Base-by-base conservation (phyloP, 1,140 invertebrate genomes). In the Drosophila nikananu region DNA sequence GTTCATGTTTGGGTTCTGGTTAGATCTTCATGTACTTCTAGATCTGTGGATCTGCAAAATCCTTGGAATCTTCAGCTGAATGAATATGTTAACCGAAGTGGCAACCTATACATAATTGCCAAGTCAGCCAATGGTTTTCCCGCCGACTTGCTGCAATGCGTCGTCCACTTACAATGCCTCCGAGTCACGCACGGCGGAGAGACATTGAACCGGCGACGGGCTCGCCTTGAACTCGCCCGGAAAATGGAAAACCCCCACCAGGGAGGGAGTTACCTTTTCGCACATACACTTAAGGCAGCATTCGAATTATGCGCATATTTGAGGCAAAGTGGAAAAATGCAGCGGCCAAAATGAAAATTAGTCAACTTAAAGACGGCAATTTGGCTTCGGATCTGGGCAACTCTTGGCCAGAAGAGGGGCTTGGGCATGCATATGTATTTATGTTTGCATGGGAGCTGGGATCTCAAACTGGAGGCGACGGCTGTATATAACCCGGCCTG, bases 281-380 rank as follows among this genome's bases (percentile, higher is more conserved):
- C 83, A 86, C 82, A 86, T 86, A 82, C 66, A 48, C 49, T 55
- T 37, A 41, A 57, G 70, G 39, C 74, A 55, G 62, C 48, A 32
- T 39, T 67, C 52, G 67, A 80, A 76, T 77, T 83, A 80, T 87
- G 80, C 68, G 83, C 83, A 86, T 87, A 83, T 65, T 64, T 67
- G 51, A 70, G 54, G 67, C 67, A 44, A 57, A 73, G 68, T 61
- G 71, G 71, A 61, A 72, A 57, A 77, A 74, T 78, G 70, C 70
- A 65, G 49, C 52, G 61, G 58, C 44, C 60, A 65, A 83, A 86
- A 66, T 70, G 57, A 77, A 77, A 83, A 87, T 87, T 87, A 87
- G 84, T 89, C 64, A 81, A 89, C 68, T 72, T 87, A 80, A 87
- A 87, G 59, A 68, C 59, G 57, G 59, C 77, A 71, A 83, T 87